Evolutionary conservation across 2,888 invertebrate genomes (phyloP).

Genomic region (Lobophora halterata): DNA sequence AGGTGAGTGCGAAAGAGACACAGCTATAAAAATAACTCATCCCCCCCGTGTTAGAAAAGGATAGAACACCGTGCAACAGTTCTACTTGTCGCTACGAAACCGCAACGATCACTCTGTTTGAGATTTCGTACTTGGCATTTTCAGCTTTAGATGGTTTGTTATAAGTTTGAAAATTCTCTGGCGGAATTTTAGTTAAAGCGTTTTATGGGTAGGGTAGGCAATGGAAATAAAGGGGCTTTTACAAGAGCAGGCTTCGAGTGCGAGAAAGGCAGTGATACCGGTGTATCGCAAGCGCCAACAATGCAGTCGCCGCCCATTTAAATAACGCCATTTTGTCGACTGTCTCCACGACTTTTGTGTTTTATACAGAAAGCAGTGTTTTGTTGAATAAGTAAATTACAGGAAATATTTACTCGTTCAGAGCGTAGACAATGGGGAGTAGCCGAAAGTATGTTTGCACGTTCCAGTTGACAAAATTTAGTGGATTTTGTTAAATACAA

Average conservation of each 20-base stretch:
- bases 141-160: constrained; percentile 17
- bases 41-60: constrained; percentile 50
- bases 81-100: constrained; percentile 54
- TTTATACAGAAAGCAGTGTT: constrained; percentile 71
- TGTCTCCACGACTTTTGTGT: constrained; percentile 70
- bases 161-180: constrained; percentile 36
- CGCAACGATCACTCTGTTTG: constrained; percentile 39
- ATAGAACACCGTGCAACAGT: constrained; percentile 66
- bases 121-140: constrained; percentile 24
- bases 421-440: constrained; percentile 46
- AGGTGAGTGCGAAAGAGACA: constrained; percentile 62
- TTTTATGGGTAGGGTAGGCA: constrained; percentile 45
- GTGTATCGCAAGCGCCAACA: constrained; percentile 58
- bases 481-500: too few species aligned
- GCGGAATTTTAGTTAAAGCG: constrained; percentile 34
- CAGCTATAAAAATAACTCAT: constrained; percentile 61
- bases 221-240: constrained; percentile 57
- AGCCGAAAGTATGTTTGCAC: constrained; percentile 24
- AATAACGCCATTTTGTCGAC: constrained; percentile 80
- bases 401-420: constrained; percentile 72
- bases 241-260: constrained; percentile 41
- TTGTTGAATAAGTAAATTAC: constrained; percentile 72
- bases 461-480: constrained; percentile 9
- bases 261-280: constrained; percentile 55
- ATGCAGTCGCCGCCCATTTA: constrained; percentile 79